Evolutionary conservation across 2,113 vertebrate genomes (phyloP), one percentile per base, ranked within the genome.

Genomic region (Callaeas wilsoni): DNA sequence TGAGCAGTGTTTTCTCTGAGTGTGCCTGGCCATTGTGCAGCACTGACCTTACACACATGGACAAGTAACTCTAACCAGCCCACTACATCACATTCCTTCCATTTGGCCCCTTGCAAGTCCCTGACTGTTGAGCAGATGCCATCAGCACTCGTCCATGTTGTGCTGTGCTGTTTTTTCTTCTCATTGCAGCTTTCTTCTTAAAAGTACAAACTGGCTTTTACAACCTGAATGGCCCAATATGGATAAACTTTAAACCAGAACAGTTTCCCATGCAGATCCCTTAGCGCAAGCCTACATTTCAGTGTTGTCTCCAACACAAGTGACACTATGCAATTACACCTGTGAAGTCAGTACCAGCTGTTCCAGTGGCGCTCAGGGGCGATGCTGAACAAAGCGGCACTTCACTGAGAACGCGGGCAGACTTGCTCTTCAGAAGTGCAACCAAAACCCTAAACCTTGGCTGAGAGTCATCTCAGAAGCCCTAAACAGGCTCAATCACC

Each of bases 51-150:
- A 25, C 65, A 44, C 41, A 52, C 30, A 20, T 74, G 76, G 67
- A 92, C 73, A 69, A 74, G 47, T 16, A 67, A 41, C 71, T 94
- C 60, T 65, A 75, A 7, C 33, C 59, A 91, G 41, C 42, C 52
- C 84, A 37, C 47, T 32, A 33, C n/a, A 84, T n/a, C 56, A 18
- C 69, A 84, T 75, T 87, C 69, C 56, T 93, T 76, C 91, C 91
- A 77, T 12, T 10, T 75, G 83, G 76, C 47, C 76, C 62, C 70
- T 84, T 65, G 73, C 91, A 91, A 79, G 65, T 12, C 89, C 71
- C 77, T 52, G 71, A 17, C 67, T 70, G 88, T 33, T 47, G 59
- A 84, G 86, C 71, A 89, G 83, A 70, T 62, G 74, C 84, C 93
- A 87, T n/a, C 81, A 90, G 76, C 29, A 47, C 73, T 71, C 49